A percentile compares a stretch with the other conserved stretches of the same genome.
Conservation (phyloP, 2,888 invertebrate species). For the Acleris sparsana region DNA sequence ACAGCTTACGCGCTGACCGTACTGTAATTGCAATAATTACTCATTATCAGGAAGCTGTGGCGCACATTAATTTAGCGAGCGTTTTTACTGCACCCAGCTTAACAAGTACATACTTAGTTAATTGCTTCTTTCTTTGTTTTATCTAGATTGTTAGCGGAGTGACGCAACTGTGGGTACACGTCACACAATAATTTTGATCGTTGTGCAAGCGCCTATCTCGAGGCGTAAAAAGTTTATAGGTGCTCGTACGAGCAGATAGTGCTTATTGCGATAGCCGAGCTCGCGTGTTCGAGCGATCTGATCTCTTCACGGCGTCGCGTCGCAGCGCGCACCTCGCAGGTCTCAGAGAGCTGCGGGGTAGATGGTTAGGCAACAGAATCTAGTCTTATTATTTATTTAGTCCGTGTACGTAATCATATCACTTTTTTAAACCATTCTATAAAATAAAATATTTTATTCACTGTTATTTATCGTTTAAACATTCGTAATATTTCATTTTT, state of each 20-base stretch:
- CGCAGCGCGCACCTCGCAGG: slow-evolving; percentile 38
- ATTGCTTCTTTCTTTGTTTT: slow-evolving; percentile 76
- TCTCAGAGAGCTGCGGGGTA: not conserved
- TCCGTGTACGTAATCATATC: no score
- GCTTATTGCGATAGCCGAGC: slow-evolving; percentile 51
- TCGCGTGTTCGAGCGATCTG: slow-evolving; percentile 63
- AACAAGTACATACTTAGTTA: slow-evolving; percentile 80
- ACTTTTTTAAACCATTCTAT: no score
- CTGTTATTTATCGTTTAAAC: no score
- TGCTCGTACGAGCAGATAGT: slow-evolving; percentile 38
- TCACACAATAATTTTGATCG: slow-evolving; percentile 67
- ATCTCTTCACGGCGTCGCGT: slow-evolving; percentile 47
- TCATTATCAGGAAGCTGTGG: slow-evolving; percentile 78
- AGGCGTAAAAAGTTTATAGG: slow-evolving; percentile 51
- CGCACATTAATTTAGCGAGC: slow-evolving; percentile 71
- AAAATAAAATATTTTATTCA: no score
- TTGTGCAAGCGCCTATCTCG: slow-evolving; percentile 58
- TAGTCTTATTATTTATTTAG: no score
- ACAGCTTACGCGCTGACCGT: slow-evolving; percentile 63
- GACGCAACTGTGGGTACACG: slow-evolving; percentile 67
- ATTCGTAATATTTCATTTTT: no score
- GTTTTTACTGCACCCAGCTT: slow-evolving; percentile 72
- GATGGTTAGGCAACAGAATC: not conserved
- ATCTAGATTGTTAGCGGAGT: slow-evolving; percentile 62
- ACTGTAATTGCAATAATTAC: slow-evolving; percentile 78